Conservation (phyloP, 2,797 vertebrate species). For the Buceros bicornis region DNA sequence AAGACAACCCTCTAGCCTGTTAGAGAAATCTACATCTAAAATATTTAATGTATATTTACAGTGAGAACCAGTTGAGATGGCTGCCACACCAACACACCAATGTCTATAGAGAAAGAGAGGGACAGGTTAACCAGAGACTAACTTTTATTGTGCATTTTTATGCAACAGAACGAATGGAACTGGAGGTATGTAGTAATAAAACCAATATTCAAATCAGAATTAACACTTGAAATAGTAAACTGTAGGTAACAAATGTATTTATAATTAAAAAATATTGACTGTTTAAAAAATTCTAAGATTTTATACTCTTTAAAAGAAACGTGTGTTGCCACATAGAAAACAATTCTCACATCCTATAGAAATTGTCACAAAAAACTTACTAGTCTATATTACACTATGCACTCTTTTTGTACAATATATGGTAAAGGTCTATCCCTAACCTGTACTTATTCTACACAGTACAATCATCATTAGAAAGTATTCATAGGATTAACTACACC, state of each 20-base stretch:
- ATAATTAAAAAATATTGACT: conserved; percentile 85
- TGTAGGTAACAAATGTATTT: conserved; percentile 85
- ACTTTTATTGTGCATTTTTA: conserved; percentile 85
- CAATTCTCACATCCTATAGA: conserved; percentile 83
- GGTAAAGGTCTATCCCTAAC: conserved; percentile 76
- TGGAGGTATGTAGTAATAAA: conserved; percentile 84
- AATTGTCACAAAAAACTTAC: conserved; percentile 83
- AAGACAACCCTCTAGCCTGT: neutral
- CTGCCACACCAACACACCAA: neutral
- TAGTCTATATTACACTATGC: conserved; percentile 84
- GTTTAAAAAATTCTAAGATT: conserved; percentile 82
- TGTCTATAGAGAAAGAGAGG: neutral
- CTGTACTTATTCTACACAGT: conserved; percentile 81
- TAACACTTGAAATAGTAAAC: conserved; percentile 81
- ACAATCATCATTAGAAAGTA: conserved; percentile 82
- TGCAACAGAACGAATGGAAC: conserved; percentile 83
- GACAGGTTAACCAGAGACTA: conserved; percentile 70
- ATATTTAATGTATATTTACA: neutral
- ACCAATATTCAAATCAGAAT: conserved; percentile 82
- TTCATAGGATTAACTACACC: conserved; percentile 82
- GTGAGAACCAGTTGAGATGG: neutral
- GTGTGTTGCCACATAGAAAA: conserved; percentile 83
- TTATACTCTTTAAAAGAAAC: conserved; percentile 81
- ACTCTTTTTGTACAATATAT: conserved; percentile 75
- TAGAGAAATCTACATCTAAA: neutral